These are phyloP conservation scores for Cyprinodon variegatus DNA, from an alignment of 2,113 vertebrate genomes.

Conservation along the genomic window DNA sequence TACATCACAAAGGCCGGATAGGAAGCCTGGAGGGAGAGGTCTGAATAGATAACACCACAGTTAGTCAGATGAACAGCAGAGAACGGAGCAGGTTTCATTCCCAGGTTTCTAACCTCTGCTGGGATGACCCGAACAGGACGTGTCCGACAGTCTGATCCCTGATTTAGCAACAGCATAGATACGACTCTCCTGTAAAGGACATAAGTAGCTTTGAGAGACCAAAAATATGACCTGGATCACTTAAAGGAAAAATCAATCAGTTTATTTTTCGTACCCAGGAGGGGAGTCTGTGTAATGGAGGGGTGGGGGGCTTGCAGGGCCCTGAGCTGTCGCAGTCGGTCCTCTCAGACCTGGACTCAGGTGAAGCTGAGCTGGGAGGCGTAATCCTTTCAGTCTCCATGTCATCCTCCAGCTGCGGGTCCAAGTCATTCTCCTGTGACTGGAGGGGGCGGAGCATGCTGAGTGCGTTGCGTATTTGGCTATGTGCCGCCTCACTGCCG, in stretches of 20 bases:
- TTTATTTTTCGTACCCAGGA: slow-evolving; percentile 88
- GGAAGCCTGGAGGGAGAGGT: slow-evolving; percentile 80
- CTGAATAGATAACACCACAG: slow-evolving; percentile 72
- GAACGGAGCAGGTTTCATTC: not conserved
- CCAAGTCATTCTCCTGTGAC: slow-evolving; percentile 90
- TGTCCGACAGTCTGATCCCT: slow-evolving; percentile 94
- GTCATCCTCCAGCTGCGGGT: slow-evolving; percentile 78
- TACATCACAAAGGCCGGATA: slow-evolving; percentile 88
- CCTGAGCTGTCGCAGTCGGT: slow-evolving; percentile 67
- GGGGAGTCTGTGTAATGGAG: slow-evolving; percentile 94
- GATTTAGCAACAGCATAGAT: slow-evolving; percentile 98
- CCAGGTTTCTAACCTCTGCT: slow-evolving; percentile 82
- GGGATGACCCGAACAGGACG: slow-evolving; percentile 81
- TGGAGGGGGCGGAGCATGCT: slow-evolving; percentile 92
- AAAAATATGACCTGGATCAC: too few species aligned
- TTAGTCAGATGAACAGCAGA: not conserved
- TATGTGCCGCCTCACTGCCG: slow-evolving; percentile 84
- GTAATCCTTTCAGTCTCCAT: slow-evolving; percentile 75
- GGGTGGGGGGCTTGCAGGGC: slow-evolving; percentile 89
- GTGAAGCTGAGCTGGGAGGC: slow-evolving; percentile 15
- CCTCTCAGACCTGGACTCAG: slow-evolving; percentile 32
- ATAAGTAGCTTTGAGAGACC: not conserved
- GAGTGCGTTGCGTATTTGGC: slow-evolving; percentile 91
- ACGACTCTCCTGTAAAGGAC: slow-evolving; percentile 88
- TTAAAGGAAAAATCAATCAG: too few species aligned